These are phyloP conservation scores for Channa maculata DNA, from an alignment of 2,113 vertebrate species.

Conservation along the genomic window DNA sequence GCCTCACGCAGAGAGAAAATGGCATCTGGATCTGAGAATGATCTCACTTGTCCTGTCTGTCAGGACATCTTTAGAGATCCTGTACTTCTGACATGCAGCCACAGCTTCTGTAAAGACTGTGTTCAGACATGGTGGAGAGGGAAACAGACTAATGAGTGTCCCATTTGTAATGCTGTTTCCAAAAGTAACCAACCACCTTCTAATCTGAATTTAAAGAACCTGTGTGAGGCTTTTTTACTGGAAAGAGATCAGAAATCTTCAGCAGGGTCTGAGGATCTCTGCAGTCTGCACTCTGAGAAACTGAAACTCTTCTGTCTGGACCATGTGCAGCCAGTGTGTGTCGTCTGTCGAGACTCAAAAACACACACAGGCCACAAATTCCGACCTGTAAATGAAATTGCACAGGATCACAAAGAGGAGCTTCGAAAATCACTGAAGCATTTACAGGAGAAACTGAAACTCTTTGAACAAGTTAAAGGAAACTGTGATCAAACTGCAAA, in stretches of 20 bases:
- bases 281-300: no score
- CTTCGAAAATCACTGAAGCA: background rate
- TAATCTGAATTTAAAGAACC: background rate
- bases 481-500: no score
- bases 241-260: no score
- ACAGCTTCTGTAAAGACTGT: background rate
- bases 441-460: background rate
- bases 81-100: background rate
- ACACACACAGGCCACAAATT: no score
- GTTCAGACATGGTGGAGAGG: background rate
- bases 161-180: background rate
- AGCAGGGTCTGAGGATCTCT: no score
- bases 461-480: background rate
- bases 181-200: background rate
- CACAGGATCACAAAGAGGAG: background rate
- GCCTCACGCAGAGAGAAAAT: conserved; percentile 20
- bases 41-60: background rate
- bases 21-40: conserved; percentile 19
- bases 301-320: no score
- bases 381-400: background rate
- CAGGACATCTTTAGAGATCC: conserved; percentile 1
- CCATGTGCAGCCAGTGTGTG: no score
- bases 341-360: no score
- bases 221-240: no score
- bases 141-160: background rate